phyloP scores from a whole-genome alignment of 2,888 invertebrate species.

The Megalurothrips usitatus region DNA sequence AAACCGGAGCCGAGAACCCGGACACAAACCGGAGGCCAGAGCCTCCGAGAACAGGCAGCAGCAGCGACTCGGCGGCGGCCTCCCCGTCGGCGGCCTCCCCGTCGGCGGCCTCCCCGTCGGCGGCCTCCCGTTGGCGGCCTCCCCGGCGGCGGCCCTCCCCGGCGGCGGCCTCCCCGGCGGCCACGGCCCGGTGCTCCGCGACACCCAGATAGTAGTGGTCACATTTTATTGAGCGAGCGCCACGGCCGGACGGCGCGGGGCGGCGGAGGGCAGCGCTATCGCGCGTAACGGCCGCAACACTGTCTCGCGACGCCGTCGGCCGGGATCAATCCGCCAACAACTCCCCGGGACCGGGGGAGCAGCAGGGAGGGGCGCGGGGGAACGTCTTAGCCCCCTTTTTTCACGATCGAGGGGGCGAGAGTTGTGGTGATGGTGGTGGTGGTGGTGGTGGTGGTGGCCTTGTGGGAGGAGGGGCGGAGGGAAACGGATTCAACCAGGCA shows the following conservation, averaged over 20 bases:
- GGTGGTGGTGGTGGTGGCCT: background rate
- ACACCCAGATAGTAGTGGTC: background rate
- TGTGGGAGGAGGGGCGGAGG: background rate
- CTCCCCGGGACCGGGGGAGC: background rate
- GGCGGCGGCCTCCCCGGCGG: background rate
- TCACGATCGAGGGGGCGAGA: background rate
- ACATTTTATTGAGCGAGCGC: background rate
- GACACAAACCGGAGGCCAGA: too few relatives aligned
- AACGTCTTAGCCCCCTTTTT: background rate
- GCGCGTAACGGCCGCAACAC: slow-evolving; percentile 1
- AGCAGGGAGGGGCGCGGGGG: too few relatives aligned
- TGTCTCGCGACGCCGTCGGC: background rate
- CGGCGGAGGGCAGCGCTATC: slow-evolving; percentile 1
- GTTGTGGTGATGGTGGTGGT: too few relatives aligned
- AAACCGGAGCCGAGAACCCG: too few relatives aligned
- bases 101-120: background rate
- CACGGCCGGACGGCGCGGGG: background rate
- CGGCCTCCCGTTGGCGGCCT: background rate
- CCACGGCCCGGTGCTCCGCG: background rate
- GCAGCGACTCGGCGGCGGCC: too few relatives aligned
- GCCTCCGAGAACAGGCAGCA: too few relatives aligned
- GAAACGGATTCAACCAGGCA: background rate
- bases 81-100: too few relatives aligned
- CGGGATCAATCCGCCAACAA: background rate
- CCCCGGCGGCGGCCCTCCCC: background rate